phyloP scores from a whole-genome alignment of 2,888 invertebrate genomes.

The Thera britannica region DNA sequence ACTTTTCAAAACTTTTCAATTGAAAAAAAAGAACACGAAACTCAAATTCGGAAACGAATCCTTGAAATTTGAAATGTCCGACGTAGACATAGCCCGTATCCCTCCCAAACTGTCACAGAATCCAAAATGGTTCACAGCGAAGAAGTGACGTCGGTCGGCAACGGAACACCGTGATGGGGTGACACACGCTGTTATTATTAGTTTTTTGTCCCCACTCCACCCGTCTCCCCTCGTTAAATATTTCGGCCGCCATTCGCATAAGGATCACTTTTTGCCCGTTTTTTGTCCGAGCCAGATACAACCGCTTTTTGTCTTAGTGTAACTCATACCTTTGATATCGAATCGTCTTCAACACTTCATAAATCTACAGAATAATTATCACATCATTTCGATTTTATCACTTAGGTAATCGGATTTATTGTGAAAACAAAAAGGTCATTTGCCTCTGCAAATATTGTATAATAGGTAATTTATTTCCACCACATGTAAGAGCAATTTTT shows the following conservation, averaged over 20 bases:
- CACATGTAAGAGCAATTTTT: constrained; percentile 50
- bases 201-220: constrained; percentile 80
- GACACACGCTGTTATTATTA: constrained; percentile 82
- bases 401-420: constrained; percentile 11
- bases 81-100: constrained; percentile 30
- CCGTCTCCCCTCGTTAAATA: constrained; percentile 58
- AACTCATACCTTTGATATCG: constrained; percentile 26
- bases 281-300: constrained; percentile 54
- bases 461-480: constrained; percentile 60
- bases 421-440: constrained; percentile 42
- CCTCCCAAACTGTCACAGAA: constrained; percentile 52
- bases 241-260: constrained; percentile 74
- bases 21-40: background rate
- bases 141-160: constrained; percentile 68
- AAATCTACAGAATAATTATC: constrained; percentile 49
- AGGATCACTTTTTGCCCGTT: constrained; percentile 70
- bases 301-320: constrained; percentile 36
- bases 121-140: constrained; percentile 70
- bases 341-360: constrained; percentile 44
- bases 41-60: background rate
- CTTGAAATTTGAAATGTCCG: constrained; percentile 4
- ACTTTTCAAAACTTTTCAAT: too few relatives aligned
- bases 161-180: constrained; percentile 76
- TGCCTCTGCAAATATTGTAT: constrained; percentile 48
- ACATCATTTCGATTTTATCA: constrained; percentile 44